Evolutionary conservation across 2,113 vertebrate species (phyloP).

Genomic region (Cyprinus carpio): DNA sequence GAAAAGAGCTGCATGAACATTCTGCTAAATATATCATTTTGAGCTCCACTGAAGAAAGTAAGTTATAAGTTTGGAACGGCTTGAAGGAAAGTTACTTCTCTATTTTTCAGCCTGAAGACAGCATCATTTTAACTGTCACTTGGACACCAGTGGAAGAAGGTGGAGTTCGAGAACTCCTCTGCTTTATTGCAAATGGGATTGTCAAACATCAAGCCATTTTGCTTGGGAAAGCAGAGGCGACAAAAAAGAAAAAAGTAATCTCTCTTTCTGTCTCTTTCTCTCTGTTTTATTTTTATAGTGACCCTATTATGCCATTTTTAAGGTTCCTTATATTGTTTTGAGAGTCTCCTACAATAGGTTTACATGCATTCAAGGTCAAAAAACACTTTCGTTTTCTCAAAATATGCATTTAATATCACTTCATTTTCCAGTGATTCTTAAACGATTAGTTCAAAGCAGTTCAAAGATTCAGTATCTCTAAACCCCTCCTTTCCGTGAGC

Average conservation of each 20-base stretch:
- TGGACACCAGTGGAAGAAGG: constrained; percentile 92
- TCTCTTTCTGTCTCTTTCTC: too few species aligned
- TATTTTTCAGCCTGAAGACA: constrained; percentile 75
- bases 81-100: not conserved
- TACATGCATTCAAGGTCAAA: too few species aligned
- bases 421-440: too few species aligned
- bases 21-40: not conserved
- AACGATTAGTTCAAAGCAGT: too few species aligned
- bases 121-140: constrained; percentile 77
- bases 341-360: too few species aligned
- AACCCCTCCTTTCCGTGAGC: too few species aligned
- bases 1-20: not conserved
- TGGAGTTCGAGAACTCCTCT: constrained; percentile 83
- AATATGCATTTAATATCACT: too few species aligned
- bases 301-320: too few species aligned
- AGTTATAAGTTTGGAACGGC: not conserved
- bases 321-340: too few species aligned
- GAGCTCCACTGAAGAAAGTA: not conserved
- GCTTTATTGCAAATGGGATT: constrained; percentile 83
- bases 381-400: too few species aligned
- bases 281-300: too few species aligned
- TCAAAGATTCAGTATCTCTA: too few species aligned
- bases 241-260: constrained; percentile 85
- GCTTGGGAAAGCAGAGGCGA: constrained; percentile 84
- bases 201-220: constrained; percentile 89